Base-by-base conservation (phyloP, 2,888 invertebrate genomes). In the Scaptomyza cyrtandrae region DNA sequence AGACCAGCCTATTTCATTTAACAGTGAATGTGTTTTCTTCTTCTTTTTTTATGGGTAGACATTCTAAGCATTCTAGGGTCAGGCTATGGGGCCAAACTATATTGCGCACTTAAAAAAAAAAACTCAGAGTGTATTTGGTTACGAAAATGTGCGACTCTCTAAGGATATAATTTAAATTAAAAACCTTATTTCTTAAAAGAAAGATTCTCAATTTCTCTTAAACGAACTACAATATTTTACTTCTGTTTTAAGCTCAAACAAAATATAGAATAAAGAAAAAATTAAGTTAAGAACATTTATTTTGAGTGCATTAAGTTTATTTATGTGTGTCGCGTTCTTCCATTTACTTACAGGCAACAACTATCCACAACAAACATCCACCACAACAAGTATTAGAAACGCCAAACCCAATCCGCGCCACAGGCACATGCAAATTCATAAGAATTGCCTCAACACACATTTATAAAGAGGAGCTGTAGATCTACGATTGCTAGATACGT, bases 341-440 rank as follows among this genome's bases (percentile, higher is more conserved):
- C 44, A 39, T 60, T 59, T 67, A 48, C 60, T 85, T 85, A n/a
- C 83, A 84, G 88, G 65, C 76, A 71, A 57, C 50, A 60, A 33
- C 61, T 14, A 29, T 27, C 52, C 11, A 65, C 35, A 54, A 58
- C 48, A 39, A 10, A 1, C 58, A 58, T 49, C 66, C 53, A 58
- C 52, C 75, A 59, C 75, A 59, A 52, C 69, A 75, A 83, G 78
- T 78, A 77, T 75, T 83, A 70, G 43, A 65, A 78, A 70, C 58
- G 75, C 87, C 82, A 67, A 84, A 54, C 59, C 78, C 54, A 69
- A 69, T 45, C 35, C 57, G 58, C 66, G 39, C 62, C 68, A 67
- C 58, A 43, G 59, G 72, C 66, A 63, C 60, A 86, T 86, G 81
- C 87, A 80, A 80, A 81, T 81, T 86, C 78, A 59, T 24, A 56